Base-by-base conservation (phyloP, 2,888 invertebrate genomes). In the Melieria omissa region DNA sequence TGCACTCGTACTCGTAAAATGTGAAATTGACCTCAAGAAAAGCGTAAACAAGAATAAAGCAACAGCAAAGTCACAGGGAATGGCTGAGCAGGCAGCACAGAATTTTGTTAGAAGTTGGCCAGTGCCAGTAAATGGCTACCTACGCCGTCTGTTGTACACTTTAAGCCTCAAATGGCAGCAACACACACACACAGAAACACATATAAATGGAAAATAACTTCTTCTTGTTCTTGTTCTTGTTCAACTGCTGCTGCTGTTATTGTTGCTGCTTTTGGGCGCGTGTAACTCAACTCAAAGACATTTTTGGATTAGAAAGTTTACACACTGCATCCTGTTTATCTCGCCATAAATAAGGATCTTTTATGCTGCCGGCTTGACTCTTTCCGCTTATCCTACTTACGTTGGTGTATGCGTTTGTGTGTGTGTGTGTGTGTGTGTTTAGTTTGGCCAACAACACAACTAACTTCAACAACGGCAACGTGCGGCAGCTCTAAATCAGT, bases 301-400 rank as follows among this genome's bases (percentile, higher is more conserved):
- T 63, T 63, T 29, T 69, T 69, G 69, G 62, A 69, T 57, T 70
- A 70, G 55, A 70, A 65, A 72, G 65, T 72, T 67, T 72, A 65
- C 65, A 29, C 29, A 65, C 57, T 72, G 69, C 69, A 65, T 65
- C 54, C 65, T 69, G 72, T 72, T 72, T 72, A 72, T 69, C 65
- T 65, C 49, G 49, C 69, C 65, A 72, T 72, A 72, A 72, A 72
- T 69, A 72, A 72, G 69, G 69, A 68, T 69, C 72, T 72, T 47
- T 1, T 46, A 41, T 61, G 44, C 44, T 29, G 29, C 29, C 29
- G 29, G 29, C 29, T 29, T 29, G 29, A 29, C 60, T 49, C 9
- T 12, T 49, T 10, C 49, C 12, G 12, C 49, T 49, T 10, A 9
- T 49, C 12, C 49, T 49, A 49, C 49, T 49, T 9, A 49, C 9